phyloP scores from a whole-genome alignment of 2,113 vertebrate species.

The Chamaea fasciata region DNA sequence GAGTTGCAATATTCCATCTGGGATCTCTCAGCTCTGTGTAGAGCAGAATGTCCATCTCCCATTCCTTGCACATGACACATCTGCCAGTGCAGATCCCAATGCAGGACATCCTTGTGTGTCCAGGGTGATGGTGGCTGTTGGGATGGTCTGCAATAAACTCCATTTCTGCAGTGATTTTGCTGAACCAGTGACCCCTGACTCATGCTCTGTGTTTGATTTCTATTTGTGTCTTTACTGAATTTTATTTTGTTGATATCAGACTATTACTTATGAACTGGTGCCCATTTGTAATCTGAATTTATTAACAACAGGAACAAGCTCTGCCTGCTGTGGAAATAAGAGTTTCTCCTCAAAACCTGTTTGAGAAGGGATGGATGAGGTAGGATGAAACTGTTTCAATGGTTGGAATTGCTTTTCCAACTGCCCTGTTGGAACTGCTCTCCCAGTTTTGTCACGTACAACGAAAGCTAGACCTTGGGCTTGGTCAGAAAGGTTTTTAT shows the following conservation, averaged over 20 bases:
- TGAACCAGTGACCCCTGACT: not conserved
- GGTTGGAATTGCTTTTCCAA: not conserved
- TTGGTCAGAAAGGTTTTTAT: not conserved
- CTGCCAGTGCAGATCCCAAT: not conserved
- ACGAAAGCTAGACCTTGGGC: not conserved
- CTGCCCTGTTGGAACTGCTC: not conserved
- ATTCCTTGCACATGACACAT: accelerated
- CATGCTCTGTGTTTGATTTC: not conserved
- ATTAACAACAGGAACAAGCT: not conserved
- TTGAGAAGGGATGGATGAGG: not conserved
- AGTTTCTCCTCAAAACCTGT: not conserved
- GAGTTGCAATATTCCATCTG: not conserved
- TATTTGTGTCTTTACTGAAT: not conserved
- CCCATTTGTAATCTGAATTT: not conserved
- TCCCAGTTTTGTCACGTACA: not conserved
- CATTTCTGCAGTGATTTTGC: not conserved
- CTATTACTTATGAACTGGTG: not conserved
- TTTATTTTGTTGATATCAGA: not conserved
- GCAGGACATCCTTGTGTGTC: not conserved
- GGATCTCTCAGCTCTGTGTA: not conserved
- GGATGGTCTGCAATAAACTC: not conserved
- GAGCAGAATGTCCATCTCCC: not conserved
- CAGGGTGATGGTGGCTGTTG: not conserved
- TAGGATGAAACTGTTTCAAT: not conserved
- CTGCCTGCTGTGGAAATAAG: not conserved